A percentile compares a stretch with the other conserved stretches of the same genome.
Evolutionary conservation across 2,888 invertebrate species (phyloP).

Genomic region (Conops quadrifasciatus): DNA sequence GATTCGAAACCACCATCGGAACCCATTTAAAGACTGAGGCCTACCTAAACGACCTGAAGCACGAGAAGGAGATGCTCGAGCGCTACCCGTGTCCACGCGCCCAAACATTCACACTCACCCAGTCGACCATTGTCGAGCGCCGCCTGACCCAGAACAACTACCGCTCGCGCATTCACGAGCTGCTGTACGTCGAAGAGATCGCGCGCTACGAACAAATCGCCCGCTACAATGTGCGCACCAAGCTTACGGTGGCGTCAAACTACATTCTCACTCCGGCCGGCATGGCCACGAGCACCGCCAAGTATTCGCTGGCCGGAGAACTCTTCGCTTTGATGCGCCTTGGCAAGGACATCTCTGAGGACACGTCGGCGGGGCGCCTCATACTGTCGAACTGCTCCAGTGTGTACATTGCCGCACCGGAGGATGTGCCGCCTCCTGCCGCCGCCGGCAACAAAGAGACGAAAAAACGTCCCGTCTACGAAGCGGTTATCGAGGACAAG

Average conservation of each 20-base stretch:
- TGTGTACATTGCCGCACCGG: slow-evolving; percentile 70
- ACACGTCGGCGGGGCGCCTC: slow-evolving; percentile 81
- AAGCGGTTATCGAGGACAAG: slow-evolving; percentile 81
- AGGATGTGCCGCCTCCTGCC: slow-evolving; percentile 46
- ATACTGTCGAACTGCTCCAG: slow-evolving; percentile 80
- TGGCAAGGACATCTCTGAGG: slow-evolving; percentile 80
- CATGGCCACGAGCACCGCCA: slow-evolving; percentile 76
- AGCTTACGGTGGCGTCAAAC: slow-evolving; percentile 71
- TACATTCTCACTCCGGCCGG: slow-evolving; percentile 76
- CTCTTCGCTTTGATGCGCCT: slow-evolving; percentile 78
- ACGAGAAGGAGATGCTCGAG: slow-evolving; percentile 68
- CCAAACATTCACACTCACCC: slow-evolving; percentile 74
- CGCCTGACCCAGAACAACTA: slow-evolving; percentile 75
- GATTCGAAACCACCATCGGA: slow-evolving; percentile 69
- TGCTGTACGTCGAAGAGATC: slow-evolving; percentile 80
- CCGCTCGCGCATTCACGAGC: slow-evolving; percentile 76
- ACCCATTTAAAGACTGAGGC: slow-evolving; percentile 66
- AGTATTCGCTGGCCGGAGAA: slow-evolving; percentile 79
- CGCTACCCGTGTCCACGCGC: slow-evolving; percentile 75
- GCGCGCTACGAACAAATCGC: slow-evolving; percentile 76
- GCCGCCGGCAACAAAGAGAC: slow-evolving; percentile 15
- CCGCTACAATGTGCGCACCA: slow-evolving; percentile 74
- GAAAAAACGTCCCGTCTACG: slow-evolving; percentile 71
- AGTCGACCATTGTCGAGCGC: slow-evolving; percentile 73
- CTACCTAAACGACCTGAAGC: slow-evolving; percentile 65